Evolutionary conservation across 2,888 invertebrate genomes (phyloP), one percentile per base, ranked within the genome.

Genomic region (Cantharis lateralis): DNA sequence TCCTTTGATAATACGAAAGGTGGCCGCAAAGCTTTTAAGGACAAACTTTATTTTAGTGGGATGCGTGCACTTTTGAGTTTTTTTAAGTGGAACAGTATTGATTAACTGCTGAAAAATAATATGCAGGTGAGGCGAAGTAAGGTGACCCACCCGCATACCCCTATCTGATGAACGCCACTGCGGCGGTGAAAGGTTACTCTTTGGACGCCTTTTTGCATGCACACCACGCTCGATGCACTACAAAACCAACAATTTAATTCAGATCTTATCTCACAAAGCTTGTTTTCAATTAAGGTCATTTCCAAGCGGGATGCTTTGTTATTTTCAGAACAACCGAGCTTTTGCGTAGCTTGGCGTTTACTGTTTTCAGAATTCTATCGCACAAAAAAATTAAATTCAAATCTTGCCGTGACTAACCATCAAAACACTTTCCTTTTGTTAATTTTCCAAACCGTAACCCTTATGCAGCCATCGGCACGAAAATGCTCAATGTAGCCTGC

Each of bases 261-360:
- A 81, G 83, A 84, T 84, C 83, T 80, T 83, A 84, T 84, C 84
- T 81, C 79, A 73, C 74, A 80, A 81, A 82, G 85, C 83, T 85
- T 84, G 84, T 85, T 85, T 86, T 86, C 85, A 85, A 86, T 86
- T 86, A 85, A 85, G 82, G 84, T 85, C 77, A 78, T 80, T 81
- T 79, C 78, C 76, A 76, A 70, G 72, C 74, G 75, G 70, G 72
- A 78, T 10, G 64, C 64, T 18, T 16, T 72, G 61, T 26, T 71
- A 72, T 76, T 64, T 72, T 32, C 76, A 70, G 68, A 68, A 28
- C 48, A 48, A 48, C 48, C 48, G 48, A 48, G 48, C 48, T 48
- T 48, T 48, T 48, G 48, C 48, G 48, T 48, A 48, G n/a, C n/a
- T n/a, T n/a, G 7, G 48, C 48, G 4, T 48, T n/a, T 48, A 48